These are phyloP conservation scores for Cichlasoma orientale DNA, from an alignment of 2,797 vertebrate species.

Conservation along the genomic window DNA sequence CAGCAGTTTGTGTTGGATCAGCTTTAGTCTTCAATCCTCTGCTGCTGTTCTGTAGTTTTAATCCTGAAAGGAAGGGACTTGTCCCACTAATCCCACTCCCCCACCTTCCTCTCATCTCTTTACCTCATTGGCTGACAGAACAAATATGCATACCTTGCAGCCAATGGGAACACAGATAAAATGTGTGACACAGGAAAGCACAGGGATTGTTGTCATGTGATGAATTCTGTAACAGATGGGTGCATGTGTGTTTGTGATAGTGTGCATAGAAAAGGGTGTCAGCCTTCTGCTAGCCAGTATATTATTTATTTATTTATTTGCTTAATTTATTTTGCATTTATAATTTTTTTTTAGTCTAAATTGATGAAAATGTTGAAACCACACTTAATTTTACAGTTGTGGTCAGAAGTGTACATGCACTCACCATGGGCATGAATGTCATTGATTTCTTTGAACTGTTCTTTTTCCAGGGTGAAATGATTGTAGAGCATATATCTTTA, in stretches of 20 bases:
- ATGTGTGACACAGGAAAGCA: slow-evolving; percentile 41
- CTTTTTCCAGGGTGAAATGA: too few species aligned
- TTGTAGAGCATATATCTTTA: too few species aligned
- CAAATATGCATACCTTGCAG: slow-evolving; percentile 1
- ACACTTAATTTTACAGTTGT: too few species aligned
- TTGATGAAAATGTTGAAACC: too few species aligned
- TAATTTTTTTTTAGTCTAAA: too few species aligned
- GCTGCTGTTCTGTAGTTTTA: slow-evolving; percentile 65
- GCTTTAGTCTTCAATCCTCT: slow-evolving; percentile 71
- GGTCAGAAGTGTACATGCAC: too few species aligned
- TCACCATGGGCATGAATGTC: too few species aligned
- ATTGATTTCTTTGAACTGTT: too few species aligned
- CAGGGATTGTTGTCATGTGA: slow-evolving; percentile 47
- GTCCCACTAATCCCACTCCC: neutral
- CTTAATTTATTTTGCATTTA: too few species aligned
- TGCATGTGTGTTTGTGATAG: neutral
- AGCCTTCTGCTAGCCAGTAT: neutral
- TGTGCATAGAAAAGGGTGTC: neutral
- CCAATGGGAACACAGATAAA: slow-evolving; percentile 50
- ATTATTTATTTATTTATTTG: neutral
- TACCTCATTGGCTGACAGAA: slow-evolving; percentile 50
- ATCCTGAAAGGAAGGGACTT: slow-evolving; percentile 54
- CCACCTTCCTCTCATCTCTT: slow-evolving; percentile 43
- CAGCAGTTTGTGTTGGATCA: slow-evolving; percentile 47
- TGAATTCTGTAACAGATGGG: slow-evolving; percentile 65